These are phyloP conservation scores for Ophiodon elongatus DNA, from an alignment of 2,113 vertebrate genomes.

Conservation along the genomic window DNA sequence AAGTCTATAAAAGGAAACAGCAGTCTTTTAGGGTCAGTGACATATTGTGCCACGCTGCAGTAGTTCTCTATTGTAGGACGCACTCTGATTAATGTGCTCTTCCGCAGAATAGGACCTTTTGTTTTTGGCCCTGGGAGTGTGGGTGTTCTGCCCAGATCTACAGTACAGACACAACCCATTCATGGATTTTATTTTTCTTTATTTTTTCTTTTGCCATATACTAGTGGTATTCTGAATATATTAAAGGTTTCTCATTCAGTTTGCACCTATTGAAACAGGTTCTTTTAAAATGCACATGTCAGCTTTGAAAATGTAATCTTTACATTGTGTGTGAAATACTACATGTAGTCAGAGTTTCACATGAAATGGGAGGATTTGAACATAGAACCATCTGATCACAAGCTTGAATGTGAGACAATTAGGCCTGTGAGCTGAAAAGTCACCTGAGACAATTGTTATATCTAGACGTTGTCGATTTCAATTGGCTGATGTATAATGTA, in stretches of 20 bases:
- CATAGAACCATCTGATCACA: neutral
- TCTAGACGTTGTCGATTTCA: neutral
- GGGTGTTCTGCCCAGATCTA: conserved; percentile 53
- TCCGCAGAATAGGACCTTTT: conserved; percentile 76
- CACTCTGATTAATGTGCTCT: conserved; percentile 68
- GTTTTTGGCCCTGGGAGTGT: conserved; percentile 68
- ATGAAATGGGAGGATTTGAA: conserved; percentile 16
- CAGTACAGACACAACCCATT: conserved; percentile 45
- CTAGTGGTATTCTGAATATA: neutral
- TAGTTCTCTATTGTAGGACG: conserved; percentile 65
- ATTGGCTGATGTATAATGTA: neutral
- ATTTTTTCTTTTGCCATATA: neutral
- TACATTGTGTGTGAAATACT: neutral
- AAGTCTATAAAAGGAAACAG: conserved; percentile 65
- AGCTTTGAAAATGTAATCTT: neutral
- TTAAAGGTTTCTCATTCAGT: neutral
- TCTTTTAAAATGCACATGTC: neutral
- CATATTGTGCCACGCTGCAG: conserved; percentile 71
- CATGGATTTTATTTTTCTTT: conserved; percentile 29
- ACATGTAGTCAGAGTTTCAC: neutral
- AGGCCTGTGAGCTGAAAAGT: neutral
- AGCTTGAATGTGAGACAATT: neutral
- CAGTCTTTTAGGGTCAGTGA: conserved; percentile 72
- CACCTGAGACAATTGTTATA: neutral
- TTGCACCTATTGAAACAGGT: neutral